A percentile compares a stretch with the other conserved stretches of the same genome.
phyloP scores from a whole-genome alignment of 2,888 invertebrate genomes.

The Brachylomia viminalis region DNA sequence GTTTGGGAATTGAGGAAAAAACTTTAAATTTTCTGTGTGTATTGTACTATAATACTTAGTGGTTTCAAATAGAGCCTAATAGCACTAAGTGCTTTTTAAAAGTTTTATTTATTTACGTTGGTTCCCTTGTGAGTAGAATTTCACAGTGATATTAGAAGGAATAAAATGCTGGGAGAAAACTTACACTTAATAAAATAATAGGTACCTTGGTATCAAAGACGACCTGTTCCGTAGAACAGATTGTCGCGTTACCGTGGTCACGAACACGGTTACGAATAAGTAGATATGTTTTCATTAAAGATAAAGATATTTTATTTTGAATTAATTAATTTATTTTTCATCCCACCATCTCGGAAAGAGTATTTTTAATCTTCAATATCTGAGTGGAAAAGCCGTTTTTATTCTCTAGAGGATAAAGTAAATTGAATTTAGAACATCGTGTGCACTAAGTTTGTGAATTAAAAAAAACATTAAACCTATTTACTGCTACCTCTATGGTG shows the following conservation, averaged over 20 bases:
- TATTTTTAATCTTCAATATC: too few species aligned
- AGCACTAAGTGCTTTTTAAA: constrained; percentile 31
- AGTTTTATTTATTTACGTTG: not conserved
- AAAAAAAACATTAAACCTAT: too few species aligned
- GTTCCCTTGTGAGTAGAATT: constrained; percentile 5
- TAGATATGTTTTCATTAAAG: not conserved
- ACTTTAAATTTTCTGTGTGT: constrained; percentile 10
- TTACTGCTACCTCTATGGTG: too few species aligned
- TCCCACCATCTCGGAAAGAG: too few species aligned
- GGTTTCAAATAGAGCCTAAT: constrained; percentile 14
- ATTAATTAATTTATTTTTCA: too few species aligned
- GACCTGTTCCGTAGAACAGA: too few species aligned
- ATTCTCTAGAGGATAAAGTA: too few species aligned
- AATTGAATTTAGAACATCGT: too few species aligned
- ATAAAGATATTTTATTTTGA: too few species aligned
- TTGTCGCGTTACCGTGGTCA: not conserved
- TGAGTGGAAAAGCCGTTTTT: too few species aligned
- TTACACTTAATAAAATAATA: not conserved
- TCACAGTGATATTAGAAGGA: not conserved
- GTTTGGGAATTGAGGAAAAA: constrained; percentile 26
- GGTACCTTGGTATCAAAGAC: not conserved
- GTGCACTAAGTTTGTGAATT: too few species aligned
- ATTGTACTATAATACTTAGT: constrained; percentile 9
- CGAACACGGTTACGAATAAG: not conserved
- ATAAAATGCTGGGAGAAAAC: not conserved